Conservation (phyloP, 2,888 invertebrate species). For the Acanthosepion esculentum region DNA sequence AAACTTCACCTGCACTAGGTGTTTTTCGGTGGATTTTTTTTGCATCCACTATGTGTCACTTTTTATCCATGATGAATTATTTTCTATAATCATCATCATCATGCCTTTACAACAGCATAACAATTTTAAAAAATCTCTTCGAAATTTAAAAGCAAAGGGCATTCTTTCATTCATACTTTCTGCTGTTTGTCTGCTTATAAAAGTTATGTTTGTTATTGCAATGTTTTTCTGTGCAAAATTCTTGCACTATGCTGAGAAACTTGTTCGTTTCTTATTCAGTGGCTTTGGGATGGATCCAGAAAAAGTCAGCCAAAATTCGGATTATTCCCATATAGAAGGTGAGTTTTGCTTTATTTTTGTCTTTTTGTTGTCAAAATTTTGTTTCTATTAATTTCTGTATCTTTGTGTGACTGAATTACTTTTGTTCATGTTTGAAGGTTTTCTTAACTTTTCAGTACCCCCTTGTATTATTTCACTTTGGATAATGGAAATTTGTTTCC, state of each 20-base stretch:
- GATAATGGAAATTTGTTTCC: background rate
- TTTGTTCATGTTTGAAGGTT: no score
- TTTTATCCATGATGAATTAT: background rate
- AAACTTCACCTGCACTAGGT: background rate
- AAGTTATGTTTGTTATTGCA: slow-evolving; percentile 43
- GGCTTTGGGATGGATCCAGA: slow-evolving; percentile 67
- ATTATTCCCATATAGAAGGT: slow-evolving; percentile 72
- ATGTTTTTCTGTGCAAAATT: slow-evolving; percentile 44
- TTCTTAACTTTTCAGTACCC: no score
- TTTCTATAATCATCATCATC: background rate
- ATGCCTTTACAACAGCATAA: slow-evolving; percentile 23
- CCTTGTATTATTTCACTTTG: background rate
- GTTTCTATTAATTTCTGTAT: background rate
- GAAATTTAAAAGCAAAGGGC: slow-evolving; percentile 37
- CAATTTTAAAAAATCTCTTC: background rate
- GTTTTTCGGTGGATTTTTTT: background rate
- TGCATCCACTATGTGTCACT: background rate
- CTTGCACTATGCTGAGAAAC: slow-evolving; percentile 47
- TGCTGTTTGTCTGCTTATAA: slow-evolving; percentile 41
- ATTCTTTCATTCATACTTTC: slow-evolving; percentile 34
- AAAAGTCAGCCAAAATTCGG: slow-evolving; percentile 66
- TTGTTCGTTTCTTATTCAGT: slow-evolving; percentile 64
- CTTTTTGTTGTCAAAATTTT: background rate
- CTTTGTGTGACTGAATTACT: no score
- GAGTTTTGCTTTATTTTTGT: slow-evolving; percentile 49